phyloP scores from a whole-genome alignment of 2,888 invertebrate species.

The Apamea crenata region DNA sequence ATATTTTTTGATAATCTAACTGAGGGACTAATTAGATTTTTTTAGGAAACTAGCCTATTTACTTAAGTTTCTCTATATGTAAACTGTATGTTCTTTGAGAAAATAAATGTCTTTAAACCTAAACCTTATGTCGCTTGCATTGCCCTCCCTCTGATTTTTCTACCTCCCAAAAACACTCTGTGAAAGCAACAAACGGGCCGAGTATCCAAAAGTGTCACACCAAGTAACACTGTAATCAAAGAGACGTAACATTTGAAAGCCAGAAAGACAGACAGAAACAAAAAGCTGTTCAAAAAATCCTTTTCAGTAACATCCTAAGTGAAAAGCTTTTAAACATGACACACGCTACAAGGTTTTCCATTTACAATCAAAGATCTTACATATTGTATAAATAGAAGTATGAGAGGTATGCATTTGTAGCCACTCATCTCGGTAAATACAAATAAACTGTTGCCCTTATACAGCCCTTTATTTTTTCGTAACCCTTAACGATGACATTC shows the following conservation, averaged over 20 bases:
- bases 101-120: too few species aligned
- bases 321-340: constrained; percentile 53
- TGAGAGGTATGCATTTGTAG: constrained; percentile 47
- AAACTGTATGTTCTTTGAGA: too few species aligned
- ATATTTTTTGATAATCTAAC: too few species aligned
- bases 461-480: constrained; percentile 59
- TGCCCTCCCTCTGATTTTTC: neutral
- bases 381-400: constrained; percentile 10
- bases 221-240: constrained; percentile 8
- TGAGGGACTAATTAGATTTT: too few species aligned
- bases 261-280: constrained; percentile 11
- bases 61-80: too few species aligned
- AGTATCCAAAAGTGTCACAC: neutral
- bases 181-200: neutral
- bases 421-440: constrained; percentile 59
- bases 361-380: constrained; percentile 36
- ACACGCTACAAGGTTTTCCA: constrained; percentile 32
- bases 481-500: constrained; percentile 79
- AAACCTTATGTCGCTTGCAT: neutral
- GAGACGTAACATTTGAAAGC: constrained; percentile 7
- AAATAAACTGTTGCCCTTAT: constrained; percentile 61
- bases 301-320: constrained; percentile 28
- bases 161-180: too few species aligned
- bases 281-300: constrained; percentile 15
- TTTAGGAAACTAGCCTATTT: too few species aligned